Evolutionary conservation across 2,888 invertebrate genomes (phyloP), one percentile per base, ranked within the genome.

Genomic region (Aplocera efformata): DNA sequence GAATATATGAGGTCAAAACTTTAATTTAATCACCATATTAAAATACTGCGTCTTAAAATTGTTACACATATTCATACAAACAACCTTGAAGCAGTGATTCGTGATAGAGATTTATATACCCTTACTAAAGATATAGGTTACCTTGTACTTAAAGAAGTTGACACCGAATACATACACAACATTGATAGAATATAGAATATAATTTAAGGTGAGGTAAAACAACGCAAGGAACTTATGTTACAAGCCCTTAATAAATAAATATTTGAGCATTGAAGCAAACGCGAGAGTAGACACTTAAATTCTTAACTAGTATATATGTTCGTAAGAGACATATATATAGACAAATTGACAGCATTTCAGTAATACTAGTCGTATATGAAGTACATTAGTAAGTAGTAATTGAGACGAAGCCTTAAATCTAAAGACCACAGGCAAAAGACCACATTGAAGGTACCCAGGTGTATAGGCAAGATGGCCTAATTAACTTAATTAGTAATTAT

Each of bases 291-390:
- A 61, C 68, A 71, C 69, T 48, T 62, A 71, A 72, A 5, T 72
- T 74, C 57, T 66, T 65, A 70, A 51, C 66, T 72, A 71, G 68
- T 64, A 70, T 17, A 5, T 17, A 17, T 17, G 5, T 17, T n/a
- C n/a, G n/a, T n/a, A n/a, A 17, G 2, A 17, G 2, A 17, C 5
- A 17, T 17, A 17, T 17, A 17, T 17, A 17, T 17, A 17, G 74
- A 75, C 63, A 78, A 86, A 85, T 86, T 86, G 86, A 86, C 86
- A 81, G 85, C 75, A 72, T 81, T 84, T 72, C 71, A 73, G 65
- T 82, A 63, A 77, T 44, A 72, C 72, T 83, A 83, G 67, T 76
- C 68, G 71, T 73, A 71, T 73, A 72, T 70, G 59, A 63, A 71
- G 67, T 71, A 70, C 54, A 69, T 58, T 17, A 17, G 13, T 17